Percentiles rank a stretch among this genome's conserved stretches.
phyloP scores from a whole-genome alignment of 2,113 vertebrate species.

The Phocoena sinus region DNA sequence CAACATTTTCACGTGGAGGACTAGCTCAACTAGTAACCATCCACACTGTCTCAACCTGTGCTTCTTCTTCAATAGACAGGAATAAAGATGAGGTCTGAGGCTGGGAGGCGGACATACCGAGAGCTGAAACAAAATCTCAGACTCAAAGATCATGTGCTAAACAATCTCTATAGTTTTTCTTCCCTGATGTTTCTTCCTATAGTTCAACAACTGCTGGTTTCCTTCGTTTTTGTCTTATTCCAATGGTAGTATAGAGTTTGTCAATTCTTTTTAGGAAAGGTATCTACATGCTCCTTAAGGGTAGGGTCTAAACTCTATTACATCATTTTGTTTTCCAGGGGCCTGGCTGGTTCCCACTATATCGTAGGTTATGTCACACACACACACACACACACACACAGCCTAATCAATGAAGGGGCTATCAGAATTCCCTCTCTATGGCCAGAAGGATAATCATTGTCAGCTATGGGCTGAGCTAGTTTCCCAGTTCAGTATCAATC shows the following conservation, averaged over 20 bases:
- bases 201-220: background rate
- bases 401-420: background rate
- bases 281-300: background rate
- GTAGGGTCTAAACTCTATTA: background rate
- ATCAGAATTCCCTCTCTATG: background rate
- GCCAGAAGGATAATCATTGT: background rate
- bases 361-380: background rate
- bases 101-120: background rate
- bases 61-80: background rate
- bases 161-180: background rate
- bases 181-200: background rate
- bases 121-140: background rate
- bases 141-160: background rate
- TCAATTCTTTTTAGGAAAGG: background rate
- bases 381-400: background rate
- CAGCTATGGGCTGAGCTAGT: background rate
- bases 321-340: background rate
- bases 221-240: background rate
- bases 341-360: background rate
- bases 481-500: background rate
- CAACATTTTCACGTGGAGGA: background rate
- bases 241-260: background rate
- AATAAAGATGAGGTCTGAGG: background rate
- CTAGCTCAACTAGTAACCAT: background rate
- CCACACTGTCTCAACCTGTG: background rate